These are phyloP conservation scores for Neopelma chrysocephalum DNA, from an alignment of 2,797 vertebrate species.

Conservation along the genomic window DNA sequence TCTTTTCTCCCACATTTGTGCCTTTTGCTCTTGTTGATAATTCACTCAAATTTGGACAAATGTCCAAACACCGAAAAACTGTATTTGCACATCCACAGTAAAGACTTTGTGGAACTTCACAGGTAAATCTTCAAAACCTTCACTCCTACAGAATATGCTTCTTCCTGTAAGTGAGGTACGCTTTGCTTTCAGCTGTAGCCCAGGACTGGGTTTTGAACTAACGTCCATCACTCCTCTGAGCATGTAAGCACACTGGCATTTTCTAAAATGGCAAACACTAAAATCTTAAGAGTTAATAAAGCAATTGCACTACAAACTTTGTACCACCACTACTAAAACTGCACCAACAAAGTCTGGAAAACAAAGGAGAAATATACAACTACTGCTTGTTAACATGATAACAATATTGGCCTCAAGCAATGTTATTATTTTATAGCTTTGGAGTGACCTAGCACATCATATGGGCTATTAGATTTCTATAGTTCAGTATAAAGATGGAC, in stretches of 20 bases:
- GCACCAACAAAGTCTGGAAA: neutral
- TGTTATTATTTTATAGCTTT: neutral
- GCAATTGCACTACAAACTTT: neutral
- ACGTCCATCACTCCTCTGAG: neutral
- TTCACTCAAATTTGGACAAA: neutral
- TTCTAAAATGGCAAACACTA: neutral
- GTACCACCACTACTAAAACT: neutral
- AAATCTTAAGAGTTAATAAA: neutral
- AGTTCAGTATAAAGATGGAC: neutral
- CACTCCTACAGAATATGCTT: neutral
- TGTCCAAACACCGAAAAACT: neutral
- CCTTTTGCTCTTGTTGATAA: neutral
- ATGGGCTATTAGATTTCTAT: neutral
- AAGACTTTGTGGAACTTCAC: neutral
- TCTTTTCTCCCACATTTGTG: neutral
- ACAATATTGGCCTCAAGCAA: neutral
- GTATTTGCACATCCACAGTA: neutral
- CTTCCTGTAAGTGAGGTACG: neutral
- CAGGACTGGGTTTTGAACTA: neutral
- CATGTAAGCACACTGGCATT: neutral
- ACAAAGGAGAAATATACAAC: neutral
- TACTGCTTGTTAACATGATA: neutral
- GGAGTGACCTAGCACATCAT: neutral
- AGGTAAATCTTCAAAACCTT: neutral
- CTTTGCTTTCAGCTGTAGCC: neutral